Percentiles rank a stretch among this genome's conserved stretches.
These are phyloP conservation scores for Siphonodentalium dalli DNA, from an alignment of 2,888 invertebrate genomes.

Conservation along the genomic window DNA sequence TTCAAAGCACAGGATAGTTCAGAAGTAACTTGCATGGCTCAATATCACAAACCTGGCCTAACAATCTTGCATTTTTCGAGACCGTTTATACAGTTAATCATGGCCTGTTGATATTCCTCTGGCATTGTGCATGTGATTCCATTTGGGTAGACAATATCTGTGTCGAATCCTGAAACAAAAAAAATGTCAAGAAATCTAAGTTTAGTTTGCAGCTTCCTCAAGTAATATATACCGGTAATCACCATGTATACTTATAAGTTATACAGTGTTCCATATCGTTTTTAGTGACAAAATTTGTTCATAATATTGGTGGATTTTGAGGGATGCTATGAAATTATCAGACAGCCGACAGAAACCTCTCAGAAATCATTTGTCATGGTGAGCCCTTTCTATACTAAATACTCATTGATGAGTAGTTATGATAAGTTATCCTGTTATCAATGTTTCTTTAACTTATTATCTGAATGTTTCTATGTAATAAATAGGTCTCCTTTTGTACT, in stretches of 20 bases:
- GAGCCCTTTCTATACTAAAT: too few relatives aligned
- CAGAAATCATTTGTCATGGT: too few relatives aligned
- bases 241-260: neutral
- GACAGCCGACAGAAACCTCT: too few relatives aligned
- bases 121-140: constrained; percentile 87
- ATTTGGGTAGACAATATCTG: constrained; percentile 81
- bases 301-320: too few relatives aligned
- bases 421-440: too few relatives aligned
- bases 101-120: constrained; percentile 76
- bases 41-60: constrained; percentile 70
- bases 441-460: too few relatives aligned
- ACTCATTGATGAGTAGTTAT: too few relatives aligned
- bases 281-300: neutral
- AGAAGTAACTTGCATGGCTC: too few relatives aligned
- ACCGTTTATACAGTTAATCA: constrained; percentile 74
- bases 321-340: too few relatives aligned
- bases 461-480: too few relatives aligned
- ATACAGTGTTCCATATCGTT: neutral
- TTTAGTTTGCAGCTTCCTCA: neutral
- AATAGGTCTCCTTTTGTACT: too few relatives aligned
- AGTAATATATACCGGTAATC: neutral
- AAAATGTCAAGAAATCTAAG: constrained; percentile 1
- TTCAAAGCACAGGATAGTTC: too few relatives aligned
- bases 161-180: constrained; percentile 69
- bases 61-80: constrained; percentile 76